Evolutionary conservation across 1,140 invertebrate species (phyloP), one percentile per base, ranked within the genome.

Genomic region (Neuroterus valhalla): DNA sequence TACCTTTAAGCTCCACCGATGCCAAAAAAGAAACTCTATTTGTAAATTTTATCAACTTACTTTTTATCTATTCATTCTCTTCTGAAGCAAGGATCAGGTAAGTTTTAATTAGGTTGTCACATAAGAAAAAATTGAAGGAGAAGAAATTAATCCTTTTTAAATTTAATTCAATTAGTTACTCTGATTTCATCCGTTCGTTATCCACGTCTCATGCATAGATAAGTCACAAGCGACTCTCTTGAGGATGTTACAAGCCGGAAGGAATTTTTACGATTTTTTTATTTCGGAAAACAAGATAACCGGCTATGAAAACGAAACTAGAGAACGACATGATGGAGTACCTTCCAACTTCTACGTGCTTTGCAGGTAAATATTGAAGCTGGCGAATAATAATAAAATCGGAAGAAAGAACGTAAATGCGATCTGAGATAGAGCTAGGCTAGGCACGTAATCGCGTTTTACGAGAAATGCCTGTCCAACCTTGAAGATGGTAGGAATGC

Each of bases 381-480:
- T 31, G 8, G 5, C 0, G 10, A 38, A 38, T 38, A 38, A 38
- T 31, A 68, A 42, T 26, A 68, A 46, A 70, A 70, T n/a, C n/a
- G n/a, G n/a, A 70, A 70, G 8, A 50, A 50, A 48, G 31, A 10
- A 19, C 17, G 45, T 21, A 50, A 74, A 75, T 76, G 71, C 74
- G 79, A 81, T 78, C 66, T 66, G 73, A 74, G 75, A 81, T 82
- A 81, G 81, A 82, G 8, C 31, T 38, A 38, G 74, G 80, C 81
- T 48, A 71, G 75, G 77, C 80, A 78, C 83, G 80, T 83, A 83
- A 84, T 81, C 78, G 75, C 76, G 76, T 70, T 79, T 71, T 77
- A 77, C 71, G 76, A 74, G 78, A 77, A 79, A 81, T 81, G 75
- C 78, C 78, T 78, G 76, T 55, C 72, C 69, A 75, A 81, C 78